Percentiles rank a stretch among this genome's conserved stretches.
Evolutionary conservation across 2,888 invertebrate species (phyloP).

Genomic region (Tenthredo amoena): DNA sequence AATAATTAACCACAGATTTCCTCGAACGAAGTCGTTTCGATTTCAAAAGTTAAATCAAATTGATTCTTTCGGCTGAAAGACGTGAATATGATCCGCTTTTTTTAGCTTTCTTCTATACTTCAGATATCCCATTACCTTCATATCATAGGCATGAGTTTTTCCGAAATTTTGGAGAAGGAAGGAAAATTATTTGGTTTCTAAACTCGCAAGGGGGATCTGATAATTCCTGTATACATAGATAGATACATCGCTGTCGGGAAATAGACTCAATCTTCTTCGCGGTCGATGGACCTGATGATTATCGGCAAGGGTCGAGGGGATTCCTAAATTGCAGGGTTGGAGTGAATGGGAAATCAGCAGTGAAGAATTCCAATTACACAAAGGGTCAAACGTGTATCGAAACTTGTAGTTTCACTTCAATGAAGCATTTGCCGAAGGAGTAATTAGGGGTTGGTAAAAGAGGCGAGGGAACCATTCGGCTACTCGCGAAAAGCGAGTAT

Average conservation of each 20-base stretch:
- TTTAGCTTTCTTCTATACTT: background rate
- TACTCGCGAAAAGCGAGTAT: background rate
- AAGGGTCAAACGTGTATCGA: background rate
- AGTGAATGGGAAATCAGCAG: background rate
- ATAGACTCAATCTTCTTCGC: conserved; percentile 12
- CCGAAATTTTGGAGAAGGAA: background rate
- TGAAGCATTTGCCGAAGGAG: background rate
- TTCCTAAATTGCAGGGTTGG: background rate
- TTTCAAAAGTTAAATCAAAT: background rate
- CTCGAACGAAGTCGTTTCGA: background rate
- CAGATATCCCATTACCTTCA: background rate
- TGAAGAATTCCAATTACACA: conserved; percentile 20
- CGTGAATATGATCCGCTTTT: background rate
- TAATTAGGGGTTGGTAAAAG: background rate
- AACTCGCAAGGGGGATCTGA: background rate
- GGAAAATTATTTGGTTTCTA: background rate
- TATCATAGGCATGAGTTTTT: background rate
- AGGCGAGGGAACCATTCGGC: background rate
- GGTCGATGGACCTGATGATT: conserved; percentile 22
- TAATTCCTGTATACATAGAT: background rate
- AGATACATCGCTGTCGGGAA: background rate
- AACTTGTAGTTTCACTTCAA: background rate
- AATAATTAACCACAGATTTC: background rate
- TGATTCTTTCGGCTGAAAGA: background rate
- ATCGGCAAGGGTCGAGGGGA: background rate